Base-by-base conservation (phyloP, 1,140 invertebrate genomes). In the Drosophila ogumai region DNA sequence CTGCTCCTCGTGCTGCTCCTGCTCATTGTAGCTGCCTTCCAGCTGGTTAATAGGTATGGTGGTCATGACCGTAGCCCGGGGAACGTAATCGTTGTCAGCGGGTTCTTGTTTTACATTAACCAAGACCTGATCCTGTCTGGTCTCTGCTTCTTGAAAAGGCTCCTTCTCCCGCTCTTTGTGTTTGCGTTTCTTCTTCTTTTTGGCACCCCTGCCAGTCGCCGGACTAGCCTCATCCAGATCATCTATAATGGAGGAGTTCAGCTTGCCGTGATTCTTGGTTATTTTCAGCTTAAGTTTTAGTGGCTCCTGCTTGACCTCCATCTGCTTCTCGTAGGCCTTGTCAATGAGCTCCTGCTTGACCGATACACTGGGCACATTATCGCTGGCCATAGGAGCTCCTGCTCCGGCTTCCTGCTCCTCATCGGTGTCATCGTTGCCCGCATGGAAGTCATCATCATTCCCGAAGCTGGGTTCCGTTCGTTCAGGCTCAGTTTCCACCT, bases 101-200 rank as follows among this genome's bases (percentile, higher is more conserved):
- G 52, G 84, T 28, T 92, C 91, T 41, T 92, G 84, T 44, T 92
- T 92, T 9, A 92, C 71, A 13, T 25, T 66, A 19, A 71, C 43
- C 9, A 58, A 22, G 9, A 40, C 9, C 12, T 7, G 38, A 15
- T 17, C 46, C 17, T 43, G 38, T 12, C n/a, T 38, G 3, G 54
- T 9, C 5, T 49, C 46, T 15, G 34, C 19, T 2, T 49, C 44
- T 17, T 25, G 10, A 3, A 69, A 47, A 0, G 64, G 25, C 0
- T 92, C 80, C 22, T 52, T 81, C 8, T 66, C 64, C 10, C 84
- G 73, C 28, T 87, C 84, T 38, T 65, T 87, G 43, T 87, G 84
- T 43, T 90, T 92, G 17, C 86, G 75, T 52, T 92, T 92, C 56
- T 90, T 92, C 44, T 92, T 92, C 63, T 91, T 92, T 64, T 91